Evolutionary conservation across 2,797 vertebrate genomes (phyloP), one percentile per base, ranked within the genome.

Genomic region (Myotis daubentonii): DNA sequence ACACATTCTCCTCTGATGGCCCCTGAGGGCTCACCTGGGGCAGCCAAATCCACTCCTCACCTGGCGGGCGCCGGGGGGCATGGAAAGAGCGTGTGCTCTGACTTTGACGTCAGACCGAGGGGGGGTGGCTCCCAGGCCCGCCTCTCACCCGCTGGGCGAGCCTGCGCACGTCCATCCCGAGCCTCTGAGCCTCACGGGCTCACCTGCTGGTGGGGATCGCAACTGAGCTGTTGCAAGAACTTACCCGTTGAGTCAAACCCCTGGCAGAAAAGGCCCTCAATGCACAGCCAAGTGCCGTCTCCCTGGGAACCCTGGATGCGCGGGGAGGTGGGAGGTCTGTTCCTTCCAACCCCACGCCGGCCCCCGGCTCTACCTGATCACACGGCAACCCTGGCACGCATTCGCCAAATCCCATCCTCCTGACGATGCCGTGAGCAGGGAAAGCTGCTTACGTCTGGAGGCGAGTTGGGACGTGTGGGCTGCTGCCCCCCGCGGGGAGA

Each of bases 381-480:
- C 95, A 76, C 30, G 95, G 93, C 93, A 94, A 96, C 66, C 36
- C 79, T 92, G 92, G 94, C 95, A 79, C 22, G 0, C 7, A 20
- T 15, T 81, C 62, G 28, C 47, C 94, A 96, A 96, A 96, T 96
- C 92, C 96, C 66, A 20, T 57, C 82, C 94, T 96, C 92, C 96
- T 96, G 90, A 96, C 28, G 28, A 20, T 94, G 71, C 80, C 57
- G 10, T 76, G 85, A 74, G 23, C 51, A 0, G 72, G 89, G 60
- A 97, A 96, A 97, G 96, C 97, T 16, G 89, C 96, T 97, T 97
- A 97, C 84, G 49, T n/a, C 66, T 15, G 30, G 86, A 47, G 93
- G 76, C 97, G 96, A 91, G 97, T 96, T 66, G 22, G 53, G 93
- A 76, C 97, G 0, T 47, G 97, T 71, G 49, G 74, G 5, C 55